These are phyloP conservation scores for Haliaeetus leucogaster DNA, from an alignment of 2,113 vertebrate genomes.

Conservation along the genomic window DNA sequence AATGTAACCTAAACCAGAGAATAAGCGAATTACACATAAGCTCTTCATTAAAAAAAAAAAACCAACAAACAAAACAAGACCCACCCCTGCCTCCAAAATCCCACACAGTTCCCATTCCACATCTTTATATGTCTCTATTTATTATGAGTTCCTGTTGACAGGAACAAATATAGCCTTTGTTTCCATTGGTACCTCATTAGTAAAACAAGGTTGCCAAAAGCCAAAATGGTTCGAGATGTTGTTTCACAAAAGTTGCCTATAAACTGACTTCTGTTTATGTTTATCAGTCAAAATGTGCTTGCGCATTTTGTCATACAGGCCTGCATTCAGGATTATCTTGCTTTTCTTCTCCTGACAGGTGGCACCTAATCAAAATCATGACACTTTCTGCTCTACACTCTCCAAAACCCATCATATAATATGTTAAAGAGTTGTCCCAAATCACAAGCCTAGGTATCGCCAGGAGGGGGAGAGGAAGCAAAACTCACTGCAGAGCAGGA, in stretches of 20 bases:
- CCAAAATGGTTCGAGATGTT: neutral
- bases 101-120: neutral
- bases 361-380: neutral
- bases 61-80: neutral
- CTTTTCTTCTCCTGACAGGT: neutral
- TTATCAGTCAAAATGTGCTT: neutral
- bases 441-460: neutral
- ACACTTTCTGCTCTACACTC: neutral
- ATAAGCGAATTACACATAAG: neutral
- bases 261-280: neutral
- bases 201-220: constrained; percentile 21
- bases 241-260: neutral
- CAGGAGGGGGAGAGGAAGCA: neutral
- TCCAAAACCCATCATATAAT: neutral
- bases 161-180: constrained; percentile 9
- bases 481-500: neutral
- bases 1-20: neutral
- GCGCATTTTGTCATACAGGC: neutral
- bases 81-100: neutral
- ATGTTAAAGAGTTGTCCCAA: neutral
- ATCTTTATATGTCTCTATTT: neutral
- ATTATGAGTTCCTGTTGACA: neutral
- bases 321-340: neutral
- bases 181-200: constrained; percentile 14
- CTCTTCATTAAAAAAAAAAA: neutral